phyloP scores from a whole-genome alignment of 2,888 invertebrate species.

The Drosophila acutilabella region DNA sequence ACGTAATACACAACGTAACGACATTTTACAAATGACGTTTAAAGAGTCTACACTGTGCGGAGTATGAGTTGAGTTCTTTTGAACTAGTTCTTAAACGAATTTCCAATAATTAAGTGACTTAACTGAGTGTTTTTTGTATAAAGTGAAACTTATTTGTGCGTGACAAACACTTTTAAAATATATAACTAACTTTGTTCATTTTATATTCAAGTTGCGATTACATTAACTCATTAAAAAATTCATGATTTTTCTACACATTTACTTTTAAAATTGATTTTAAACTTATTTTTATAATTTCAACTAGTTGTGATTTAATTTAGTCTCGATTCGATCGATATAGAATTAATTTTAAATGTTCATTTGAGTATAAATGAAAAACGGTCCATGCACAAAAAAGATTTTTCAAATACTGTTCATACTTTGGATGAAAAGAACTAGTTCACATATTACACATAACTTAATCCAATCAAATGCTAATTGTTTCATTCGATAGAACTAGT shows the following conservation, averaged over 20 bases:
- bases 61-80: constrained; percentile 17
- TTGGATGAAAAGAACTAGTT: background rate
- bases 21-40: constrained; percentile 74
- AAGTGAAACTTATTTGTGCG: background rate
- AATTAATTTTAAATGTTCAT: background rate
- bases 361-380: background rate
- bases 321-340: background rate
- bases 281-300: background rate
- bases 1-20: constrained; percentile 73
- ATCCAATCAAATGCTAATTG: background rate
- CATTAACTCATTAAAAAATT: background rate
- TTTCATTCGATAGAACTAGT: constrained; percentile 30
- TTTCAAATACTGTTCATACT: background rate
- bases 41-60: constrained; percentile 50
- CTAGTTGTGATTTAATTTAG: background rate
- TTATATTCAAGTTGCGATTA: background rate
- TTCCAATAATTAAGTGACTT: background rate
- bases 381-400: background rate
- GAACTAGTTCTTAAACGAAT: constrained; percentile 5
- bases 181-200: background rate
- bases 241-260: background rate
- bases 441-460: background rate
- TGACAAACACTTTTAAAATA: constrained; percentile 1
- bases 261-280: background rate
- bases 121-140: constrained; percentile 2